Percentiles rank a stretch among this genome's conserved stretches.
phyloP scores from a whole-genome alignment of 2,797 vertebrate genomes.

The Brachymystax lenok region DNA sequence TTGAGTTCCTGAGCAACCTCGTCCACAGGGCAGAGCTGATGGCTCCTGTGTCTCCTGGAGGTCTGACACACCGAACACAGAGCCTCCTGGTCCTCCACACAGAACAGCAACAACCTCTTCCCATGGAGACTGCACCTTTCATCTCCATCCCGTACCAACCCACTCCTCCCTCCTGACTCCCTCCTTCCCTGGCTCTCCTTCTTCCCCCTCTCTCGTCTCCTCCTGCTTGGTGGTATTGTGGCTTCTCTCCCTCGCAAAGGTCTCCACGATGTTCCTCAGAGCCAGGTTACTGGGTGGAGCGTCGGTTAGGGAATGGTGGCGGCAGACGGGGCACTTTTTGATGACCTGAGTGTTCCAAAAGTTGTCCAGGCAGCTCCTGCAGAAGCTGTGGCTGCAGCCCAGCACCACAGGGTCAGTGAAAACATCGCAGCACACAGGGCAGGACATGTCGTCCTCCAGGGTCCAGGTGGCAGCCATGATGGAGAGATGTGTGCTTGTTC shows the following conservation, averaged over 20 bases:
- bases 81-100: slow-evolving; percentile 22
- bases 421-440: slow-evolving; percentile 12
- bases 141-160: not conserved
- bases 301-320: not conserved
- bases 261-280: slow-evolving; percentile 12
- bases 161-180: not conserved
- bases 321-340: slow-evolving; percentile 9
- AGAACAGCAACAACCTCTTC: slow-evolving; percentile 30
- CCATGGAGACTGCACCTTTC: slow-evolving; percentile 17
- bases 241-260: not conserved
- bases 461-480: not conserved
- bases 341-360: not conserved
- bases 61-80: slow-evolving; percentile 33
- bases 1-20: slow-evolving; percentile 24
- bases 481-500: not conserved
- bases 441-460: slow-evolving; percentile 14
- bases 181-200: not conserved
- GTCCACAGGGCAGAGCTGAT: slow-evolving; percentile 28
- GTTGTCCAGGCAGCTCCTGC: not conserved
- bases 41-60: slow-evolving; percentile 12
- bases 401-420: slow-evolving; percentile 19
- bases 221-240: too few relatives aligned
- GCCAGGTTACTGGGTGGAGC: not conserved
- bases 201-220: not conserved
- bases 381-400: slow-evolving; percentile 30